Conservation (phyloP, 2,888 invertebrate genomes). For the Agonopterix alstromeriana region DNA sequence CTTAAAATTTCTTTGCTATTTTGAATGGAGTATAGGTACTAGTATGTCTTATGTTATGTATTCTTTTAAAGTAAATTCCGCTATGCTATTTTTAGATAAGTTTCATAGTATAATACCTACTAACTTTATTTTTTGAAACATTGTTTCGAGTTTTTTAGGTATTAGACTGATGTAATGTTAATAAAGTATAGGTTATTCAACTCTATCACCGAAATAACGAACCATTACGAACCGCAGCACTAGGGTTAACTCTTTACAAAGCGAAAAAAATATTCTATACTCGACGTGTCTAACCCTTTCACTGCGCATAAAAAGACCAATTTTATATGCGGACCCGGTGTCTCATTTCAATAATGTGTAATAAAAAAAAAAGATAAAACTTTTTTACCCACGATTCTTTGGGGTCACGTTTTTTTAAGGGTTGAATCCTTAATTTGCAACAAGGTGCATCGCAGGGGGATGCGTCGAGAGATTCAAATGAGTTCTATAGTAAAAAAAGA, state of each 20-base stretch:
- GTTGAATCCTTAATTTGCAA: slow-evolving; percentile 75
- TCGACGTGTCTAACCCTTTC: slow-evolving; percentile 58
- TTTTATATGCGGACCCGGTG: slow-evolving; percentile 72
- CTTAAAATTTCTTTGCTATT: too few species aligned
- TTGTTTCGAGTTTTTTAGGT: too few species aligned
- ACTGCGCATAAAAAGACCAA: slow-evolving; percentile 61
- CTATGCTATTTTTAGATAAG: too few species aligned
- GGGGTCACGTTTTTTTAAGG: slow-evolving; percentile 63
- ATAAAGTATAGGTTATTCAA: slow-evolving; percentile 33
- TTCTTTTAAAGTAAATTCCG: too few species aligned
- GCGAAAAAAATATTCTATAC: slow-evolving; percentile 44
- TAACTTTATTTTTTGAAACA: too few species aligned
- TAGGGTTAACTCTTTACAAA: slow-evolving; percentile 41
- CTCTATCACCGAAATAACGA: slow-evolving; percentile 67
- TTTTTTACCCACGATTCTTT: slow-evolving; percentile 72
- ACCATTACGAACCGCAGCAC: slow-evolving; percentile 60
- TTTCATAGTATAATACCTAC: too few species aligned
- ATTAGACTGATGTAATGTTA: neutral
- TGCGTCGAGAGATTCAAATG: slow-evolving; percentile 62
- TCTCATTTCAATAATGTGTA: slow-evolving; percentile 74
- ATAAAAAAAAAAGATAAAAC: slow-evolving; percentile 64
- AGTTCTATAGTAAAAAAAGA: slow-evolving; percentile 62
- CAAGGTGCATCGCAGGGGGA: slow-evolving; percentile 71
- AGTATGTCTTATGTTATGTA: too few species aligned
- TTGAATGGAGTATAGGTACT: too few species aligned